phyloP scores from a whole-genome alignment of 2,888 invertebrate genomes.

The Tipula vernalis region DNA sequence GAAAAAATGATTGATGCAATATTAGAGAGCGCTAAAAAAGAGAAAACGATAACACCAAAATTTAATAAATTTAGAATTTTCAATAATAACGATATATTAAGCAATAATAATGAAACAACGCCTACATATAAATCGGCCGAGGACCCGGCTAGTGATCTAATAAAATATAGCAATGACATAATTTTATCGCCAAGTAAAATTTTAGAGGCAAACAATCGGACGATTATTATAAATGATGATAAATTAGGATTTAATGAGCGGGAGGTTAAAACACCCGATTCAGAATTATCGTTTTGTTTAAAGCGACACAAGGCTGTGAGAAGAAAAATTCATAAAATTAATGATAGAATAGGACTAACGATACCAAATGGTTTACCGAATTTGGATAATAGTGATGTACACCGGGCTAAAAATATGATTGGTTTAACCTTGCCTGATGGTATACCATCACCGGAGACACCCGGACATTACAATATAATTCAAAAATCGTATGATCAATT shows the following conservation, averaged over 20 bases:
- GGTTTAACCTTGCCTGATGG: slow-evolving; percentile 29
- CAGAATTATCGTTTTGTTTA: slow-evolving; percentile 20
- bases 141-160: slow-evolving; percentile 34
- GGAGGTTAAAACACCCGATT: slow-evolving; percentile 27
- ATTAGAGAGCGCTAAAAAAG: slow-evolving; percentile 33
- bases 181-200: slow-evolving; percentile 14
- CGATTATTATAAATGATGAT: slow-evolving; percentile 16
- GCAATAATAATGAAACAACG: slow-evolving; percentile 17
- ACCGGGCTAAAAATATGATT: slow-evolving; percentile 15
- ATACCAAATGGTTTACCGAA: slow-evolving; percentile 31
- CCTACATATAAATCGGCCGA: slow-evolving; percentile 33
- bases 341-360: slow-evolving; percentile 22
- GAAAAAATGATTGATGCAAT: slow-evolving; percentile 36
- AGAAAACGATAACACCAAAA: slow-evolving; percentile 23
- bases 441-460: slow-evolving; percentile 29
- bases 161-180: slow-evolving; percentile 23
- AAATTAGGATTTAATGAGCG: slow-evolving; percentile 9
- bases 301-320: slow-evolving; percentile 29
- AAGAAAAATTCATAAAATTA: slow-evolving; percentile 22
- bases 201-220: slow-evolving; percentile 14
- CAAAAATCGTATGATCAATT: slow-evolving; percentile 29
- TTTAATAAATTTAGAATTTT: slow-evolving; percentile 26
- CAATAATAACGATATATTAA: not conserved
- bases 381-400: not conserved
- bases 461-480: slow-evolving; percentile 24